phyloP scores from a whole-genome alignment of 1,140 invertebrate species.

The Hyles euphorbiae region DNA sequence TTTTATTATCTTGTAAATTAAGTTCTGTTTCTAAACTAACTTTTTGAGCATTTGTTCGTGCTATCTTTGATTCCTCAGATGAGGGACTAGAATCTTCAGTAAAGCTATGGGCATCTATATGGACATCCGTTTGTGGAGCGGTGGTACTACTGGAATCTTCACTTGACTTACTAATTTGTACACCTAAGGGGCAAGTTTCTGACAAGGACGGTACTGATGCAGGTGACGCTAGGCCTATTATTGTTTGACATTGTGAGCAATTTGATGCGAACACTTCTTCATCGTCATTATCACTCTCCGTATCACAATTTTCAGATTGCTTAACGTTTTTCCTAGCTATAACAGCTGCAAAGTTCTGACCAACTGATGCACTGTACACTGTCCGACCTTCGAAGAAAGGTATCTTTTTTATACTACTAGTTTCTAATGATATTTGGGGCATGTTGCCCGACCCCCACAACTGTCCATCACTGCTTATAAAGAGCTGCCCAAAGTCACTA shows the following conservation, averaged over 20 bases:
- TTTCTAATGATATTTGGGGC: slow-evolving; percentile 81
- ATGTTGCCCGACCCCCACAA: slow-evolving; percentile 85
- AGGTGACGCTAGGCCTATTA: slow-evolving; percentile 71
- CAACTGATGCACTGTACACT: slow-evolving; percentile 79
- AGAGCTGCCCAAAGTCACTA: slow-evolving; percentile 78
- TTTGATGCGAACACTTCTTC: slow-evolving; percentile 80
- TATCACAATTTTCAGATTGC: slow-evolving; percentile 74
- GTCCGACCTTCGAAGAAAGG: slow-evolving; percentile 81
- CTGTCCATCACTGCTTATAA: slow-evolving; percentile 81
- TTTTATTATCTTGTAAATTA: slow-evolving; percentile 30
- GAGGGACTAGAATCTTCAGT: slow-evolving; percentile 76
- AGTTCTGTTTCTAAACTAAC: slow-evolving; percentile 36
- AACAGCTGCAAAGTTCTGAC: slow-evolving; percentile 82
- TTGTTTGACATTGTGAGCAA: slow-evolving; percentile 79
- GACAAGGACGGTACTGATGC: slow-evolving; percentile 71
- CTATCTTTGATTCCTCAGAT: slow-evolving; percentile 71
- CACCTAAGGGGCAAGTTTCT: slow-evolving; percentile 70
- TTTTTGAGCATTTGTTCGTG: slow-evolving; percentile 49
- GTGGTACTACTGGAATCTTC: slow-evolving; percentile 74
- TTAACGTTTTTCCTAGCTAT: slow-evolving; percentile 78
- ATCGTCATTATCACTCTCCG: slow-evolving; percentile 79
- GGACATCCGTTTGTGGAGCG: slow-evolving; percentile 66
- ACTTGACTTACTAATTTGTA: slow-evolving; percentile 72
- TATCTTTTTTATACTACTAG: slow-evolving; percentile 78
- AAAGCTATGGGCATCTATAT: slow-evolving; percentile 70